Evolutionary conservation across 2,888 invertebrate species (phyloP), one percentile per base, ranked within the genome.

Genomic region (Palloptera scutellata): DNA sequence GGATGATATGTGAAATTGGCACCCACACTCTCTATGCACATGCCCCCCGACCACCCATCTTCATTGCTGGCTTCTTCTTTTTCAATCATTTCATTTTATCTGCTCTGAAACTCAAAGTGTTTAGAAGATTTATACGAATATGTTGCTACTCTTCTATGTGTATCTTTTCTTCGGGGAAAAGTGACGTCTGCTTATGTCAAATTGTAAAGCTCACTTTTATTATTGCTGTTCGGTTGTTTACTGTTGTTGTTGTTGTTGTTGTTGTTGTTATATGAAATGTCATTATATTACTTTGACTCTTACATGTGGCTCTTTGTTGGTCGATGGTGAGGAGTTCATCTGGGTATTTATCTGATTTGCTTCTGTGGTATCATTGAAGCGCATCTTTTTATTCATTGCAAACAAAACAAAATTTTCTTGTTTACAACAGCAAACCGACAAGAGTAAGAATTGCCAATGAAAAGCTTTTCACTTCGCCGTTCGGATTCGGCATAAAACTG

Each of bases 241-340:
- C 42, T 42, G 15, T 68, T 64, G 43, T 65, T 70, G 58, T 64
- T 61, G 20, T 59, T 67, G 15, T 15, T 54, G 19, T 42, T 62
- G 10, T 59, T 62, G 61, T 30, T 61, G 20, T 62, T 67, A 15
- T 42, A 68, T 64, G 64, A 68, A 66, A 68, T 70, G 68, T 66
- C 67, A 69, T 70, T 59, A 64, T 68, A 66, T 66, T 64, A 68
- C 68, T 64, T 70, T 66, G 62, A 68, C 68, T 64, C 68, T 64
- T 66, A 67, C 63, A 30, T 30, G 30, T 30, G 6, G 2, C 30
- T 30, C 3, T 30, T 6, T 30, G 30, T 30, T 6, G 3, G 6
- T 4, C 2, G 6, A 6, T 6, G 6, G 6, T 30, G 30, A 6
- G 30, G 6, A 4, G 6, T 6, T 30, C 30, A 4, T 30, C 30